Base-by-base conservation (phyloP, 2,888 invertebrate genomes). In the Pseudanteris insignis region DNA sequence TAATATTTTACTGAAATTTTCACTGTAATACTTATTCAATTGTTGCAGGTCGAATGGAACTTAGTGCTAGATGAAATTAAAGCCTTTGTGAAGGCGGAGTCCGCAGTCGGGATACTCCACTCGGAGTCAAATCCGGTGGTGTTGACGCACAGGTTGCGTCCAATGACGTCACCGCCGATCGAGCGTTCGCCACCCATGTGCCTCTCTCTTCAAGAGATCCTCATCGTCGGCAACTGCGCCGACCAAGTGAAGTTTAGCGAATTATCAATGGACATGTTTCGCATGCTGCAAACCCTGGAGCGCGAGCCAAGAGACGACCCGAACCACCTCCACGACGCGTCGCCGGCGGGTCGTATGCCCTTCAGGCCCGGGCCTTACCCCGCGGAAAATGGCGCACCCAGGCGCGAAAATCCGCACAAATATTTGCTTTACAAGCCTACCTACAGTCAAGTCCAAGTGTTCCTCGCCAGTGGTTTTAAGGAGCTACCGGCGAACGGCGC, bases 161-260 rank as follows among this genome's bases (percentile, higher is more conserved):
- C 91, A 24, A 81, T 90, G 68, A 91, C 90, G 66, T 92, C 91
- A 64, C 94, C 94, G 59, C 93, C 92, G 24, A 86, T 94, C 69
- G 96, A 96, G 79, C 89, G 92, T 73, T 88, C 90, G 25, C 87
- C 91, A 63, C 89, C 91, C 70, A 91, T 94, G 89, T 90, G 89
- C 75, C 84, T 96, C 67, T 88, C 89, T 25, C 85, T 97, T 34
- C 94, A 96, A 83, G 96, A 97, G 83, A 94, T 94, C 65, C 84
- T 97, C 53, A 94, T 97, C 66, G 89, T 97, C 54, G 96, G 97
- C 54, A 95, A 95, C 79, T 90, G 91, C 72, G 88, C 90, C 66
- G 93, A 95, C 75, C 96, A 97, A 85, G 92, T 95, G 21, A 96
- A 96, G 81, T 96, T 96, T 82, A 95, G 94, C 67, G 96, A 97